Evolutionary conservation across 2,888 invertebrate genomes (phyloP).

Genomic region (Lydus trimaculatus): DNA sequence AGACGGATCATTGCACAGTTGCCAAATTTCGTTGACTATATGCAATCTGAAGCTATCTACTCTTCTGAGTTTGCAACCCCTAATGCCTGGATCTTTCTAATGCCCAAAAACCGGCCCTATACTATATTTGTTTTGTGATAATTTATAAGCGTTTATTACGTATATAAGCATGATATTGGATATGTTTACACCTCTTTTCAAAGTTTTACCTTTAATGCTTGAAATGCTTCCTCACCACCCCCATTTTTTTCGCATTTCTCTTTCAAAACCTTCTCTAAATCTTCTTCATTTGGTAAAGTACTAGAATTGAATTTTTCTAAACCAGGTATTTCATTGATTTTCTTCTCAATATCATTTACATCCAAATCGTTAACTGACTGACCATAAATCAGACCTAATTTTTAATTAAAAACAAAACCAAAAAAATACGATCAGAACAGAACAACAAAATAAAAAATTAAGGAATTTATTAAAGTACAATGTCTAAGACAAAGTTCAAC

Average conservation of each 20-base stretch:
- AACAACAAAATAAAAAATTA: too few relatives aligned
- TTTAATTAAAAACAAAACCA: too few relatives aligned
- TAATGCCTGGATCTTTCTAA: too few relatives aligned
- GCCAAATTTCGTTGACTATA: too few relatives aligned
- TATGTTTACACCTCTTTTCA: not conserved
- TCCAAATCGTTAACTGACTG: constrained; percentile 35
- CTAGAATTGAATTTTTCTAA: constrained; percentile 47
- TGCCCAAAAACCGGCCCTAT: not conserved
- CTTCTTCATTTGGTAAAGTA: constrained; percentile 55
- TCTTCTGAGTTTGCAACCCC: too few relatives aligned
- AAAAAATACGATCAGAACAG: too few relatives aligned
- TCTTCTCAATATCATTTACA: constrained; percentile 36
- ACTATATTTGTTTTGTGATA: too few relatives aligned
- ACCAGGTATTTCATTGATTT: constrained; percentile 45
- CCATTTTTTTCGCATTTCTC: constrained; percentile 73
- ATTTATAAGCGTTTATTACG: not conserved
- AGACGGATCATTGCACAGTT: too few relatives aligned
- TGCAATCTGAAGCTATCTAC: too few relatives aligned
- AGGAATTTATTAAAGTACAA: not conserved
- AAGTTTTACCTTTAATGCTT: constrained; percentile 64
- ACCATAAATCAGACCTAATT: constrained; percentile 10
- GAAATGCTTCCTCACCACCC: constrained; percentile 64
- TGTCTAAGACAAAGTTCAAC: not conserved
- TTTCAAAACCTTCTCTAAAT: constrained; percentile 65
- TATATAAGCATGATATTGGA: not conserved